phyloP scores from a whole-genome alignment of 2,888 invertebrate species.

The Sialis lutaria region DNA sequence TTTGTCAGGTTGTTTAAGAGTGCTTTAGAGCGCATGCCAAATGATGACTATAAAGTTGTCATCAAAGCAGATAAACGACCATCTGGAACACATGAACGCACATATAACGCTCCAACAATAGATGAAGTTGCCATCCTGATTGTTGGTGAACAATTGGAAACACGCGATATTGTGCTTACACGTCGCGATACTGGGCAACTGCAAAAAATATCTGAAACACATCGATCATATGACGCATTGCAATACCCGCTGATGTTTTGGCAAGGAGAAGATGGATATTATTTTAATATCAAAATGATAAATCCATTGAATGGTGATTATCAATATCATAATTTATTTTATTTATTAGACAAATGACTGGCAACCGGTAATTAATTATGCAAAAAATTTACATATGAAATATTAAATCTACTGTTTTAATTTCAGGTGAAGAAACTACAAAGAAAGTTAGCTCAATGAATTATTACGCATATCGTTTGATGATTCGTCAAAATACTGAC shows the following conservation, averaged over 20 bases:
- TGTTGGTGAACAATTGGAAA: constrained; percentile 16
- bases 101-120: constrained; percentile 19
- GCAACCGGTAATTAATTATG: too few species aligned
- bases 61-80: constrained; percentile 19
- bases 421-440: too few species aligned
- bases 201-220: constrained; percentile 14
- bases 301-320: too few species aligned
- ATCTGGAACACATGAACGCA: constrained; percentile 14
- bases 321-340: too few species aligned
- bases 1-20: constrained; percentile 16
- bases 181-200: constrained; percentile 11
- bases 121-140: constrained; percentile 21
- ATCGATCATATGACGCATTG: constrained; percentile 19
- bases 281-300: too few species aligned
- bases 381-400: too few species aligned
- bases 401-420: too few species aligned
- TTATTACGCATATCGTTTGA: constrained; percentile 15
- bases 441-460: constrained; percentile 15
- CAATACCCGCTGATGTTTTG: constrained; percentile 18
- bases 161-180: constrained; percentile 17
- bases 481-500: constrained; percentile 12
- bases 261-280: constrained; percentile 11
- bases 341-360: too few species aligned
- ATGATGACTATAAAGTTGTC: constrained; percentile 14
- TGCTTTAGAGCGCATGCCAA: constrained; percentile 13